A percentile compares a stretch with the other conserved stretches of the same genome.
Evolutionary conservation across 2,113 vertebrate species (phyloP).

Genomic region (Myanophis thanlyinensis): DNA sequence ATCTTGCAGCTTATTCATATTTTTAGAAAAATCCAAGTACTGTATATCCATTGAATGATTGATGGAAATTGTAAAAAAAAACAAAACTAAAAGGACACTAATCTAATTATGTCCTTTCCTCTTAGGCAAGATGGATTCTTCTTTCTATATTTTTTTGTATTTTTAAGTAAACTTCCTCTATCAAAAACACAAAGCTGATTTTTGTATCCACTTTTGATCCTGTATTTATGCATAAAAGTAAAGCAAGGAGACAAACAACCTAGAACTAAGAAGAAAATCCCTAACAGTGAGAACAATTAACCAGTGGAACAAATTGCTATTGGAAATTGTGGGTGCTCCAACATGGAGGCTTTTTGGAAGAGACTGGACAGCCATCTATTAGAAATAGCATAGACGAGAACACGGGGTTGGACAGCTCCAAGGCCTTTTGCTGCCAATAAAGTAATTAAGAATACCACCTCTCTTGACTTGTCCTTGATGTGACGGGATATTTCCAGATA

Average conservation of each 20-base stretch:
- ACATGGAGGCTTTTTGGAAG: not conserved
- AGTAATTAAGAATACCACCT: not conserved
- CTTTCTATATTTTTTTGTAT: not conserved
- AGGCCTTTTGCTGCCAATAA: not conserved
- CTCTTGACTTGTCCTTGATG: not conserved
- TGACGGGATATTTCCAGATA: not conserved
- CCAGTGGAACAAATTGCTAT: not conserved
- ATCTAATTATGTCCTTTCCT: not conserved
- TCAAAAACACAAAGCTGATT: not conserved
- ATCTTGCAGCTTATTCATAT: not conserved
- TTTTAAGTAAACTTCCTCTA: not conserved
- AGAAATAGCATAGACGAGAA: not conserved
- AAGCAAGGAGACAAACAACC: not conserved
- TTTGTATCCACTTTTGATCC: not conserved
- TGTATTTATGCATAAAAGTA: not conserved
- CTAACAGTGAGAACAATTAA: not conserved
- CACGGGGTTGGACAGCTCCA: not conserved
- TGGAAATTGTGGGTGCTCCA: not conserved
- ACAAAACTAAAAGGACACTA: not conserved
- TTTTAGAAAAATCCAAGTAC: not conserved
- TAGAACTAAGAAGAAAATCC: not conserved
- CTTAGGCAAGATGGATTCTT: not conserved
- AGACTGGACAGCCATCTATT: not conserved
- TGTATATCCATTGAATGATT: not conserved
- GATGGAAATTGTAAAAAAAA: not conserved